Conservation (phyloP, 2,797 vertebrate species). For the Loris lydekkerianus region DNA sequence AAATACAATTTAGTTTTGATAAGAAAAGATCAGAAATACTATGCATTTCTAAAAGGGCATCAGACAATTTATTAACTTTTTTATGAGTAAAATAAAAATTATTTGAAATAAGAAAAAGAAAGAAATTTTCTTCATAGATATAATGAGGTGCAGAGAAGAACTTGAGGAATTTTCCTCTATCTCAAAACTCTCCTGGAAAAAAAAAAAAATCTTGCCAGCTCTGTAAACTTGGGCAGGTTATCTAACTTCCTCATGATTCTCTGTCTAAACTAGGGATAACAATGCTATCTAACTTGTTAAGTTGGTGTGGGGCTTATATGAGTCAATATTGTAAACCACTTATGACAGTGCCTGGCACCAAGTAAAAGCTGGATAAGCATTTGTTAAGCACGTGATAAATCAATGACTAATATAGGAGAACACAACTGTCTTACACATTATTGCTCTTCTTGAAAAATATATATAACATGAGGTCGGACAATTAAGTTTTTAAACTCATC, state of each 20-base stretch:
- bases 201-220: neutral
- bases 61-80: too few species aligned
- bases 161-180: neutral
- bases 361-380: neutral
- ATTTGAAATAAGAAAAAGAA: too few species aligned
- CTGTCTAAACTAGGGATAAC: neutral
- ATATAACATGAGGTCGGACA: neutral
- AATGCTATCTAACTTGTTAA: neutral
- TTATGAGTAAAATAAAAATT: too few species aligned
- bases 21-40: too few species aligned
- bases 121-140: neutral
- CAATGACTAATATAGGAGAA: neutral
- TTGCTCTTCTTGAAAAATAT: neutral
- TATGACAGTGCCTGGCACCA: neutral
- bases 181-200: neutral
- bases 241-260: neutral
- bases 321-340: neutral
- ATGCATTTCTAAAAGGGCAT: too few species aligned
- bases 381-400: neutral
- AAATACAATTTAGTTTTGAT: too few species aligned
- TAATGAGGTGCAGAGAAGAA: neutral
- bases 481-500: too few species aligned
- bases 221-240: neutral
- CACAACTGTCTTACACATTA: neutral
- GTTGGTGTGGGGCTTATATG: neutral